These are phyloP conservation scores for Luehdorfia chinensis DNA, from an alignment of 1,140 invertebrate species.

Conservation along the genomic window DNA sequence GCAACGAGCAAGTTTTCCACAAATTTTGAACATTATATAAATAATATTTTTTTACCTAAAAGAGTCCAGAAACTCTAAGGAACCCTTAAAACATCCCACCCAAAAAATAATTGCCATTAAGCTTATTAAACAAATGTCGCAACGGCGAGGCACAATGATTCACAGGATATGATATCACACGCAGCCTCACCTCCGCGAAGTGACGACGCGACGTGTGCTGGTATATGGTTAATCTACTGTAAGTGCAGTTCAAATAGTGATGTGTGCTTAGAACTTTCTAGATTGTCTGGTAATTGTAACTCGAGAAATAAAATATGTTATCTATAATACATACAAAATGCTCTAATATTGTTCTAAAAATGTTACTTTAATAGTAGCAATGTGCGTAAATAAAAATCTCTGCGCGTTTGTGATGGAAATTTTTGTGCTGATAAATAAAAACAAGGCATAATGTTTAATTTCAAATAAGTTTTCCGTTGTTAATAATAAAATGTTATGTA, in stretches of 20 bases:
- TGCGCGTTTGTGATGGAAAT: no score
- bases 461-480: no score
- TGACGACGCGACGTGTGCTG: conserved; percentile 53
- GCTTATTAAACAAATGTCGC: conserved; percentile 55
- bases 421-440: no score
- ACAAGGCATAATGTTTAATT: no score
- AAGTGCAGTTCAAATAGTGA: conserved; percentile 59
- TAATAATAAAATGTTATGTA: no score
- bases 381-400: no score
- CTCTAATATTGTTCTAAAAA: not conserved
- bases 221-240: conserved; percentile 47
- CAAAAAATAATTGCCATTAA: conserved; percentile 55
- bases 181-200: conserved; percentile 35
- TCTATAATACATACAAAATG: not conserved
- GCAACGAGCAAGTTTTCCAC: no score
- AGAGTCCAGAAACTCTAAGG: no score
- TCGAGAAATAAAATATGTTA: no score
- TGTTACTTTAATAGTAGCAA: no score
- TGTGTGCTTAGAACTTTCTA: conserved; percentile 18
- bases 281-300: not conserved
- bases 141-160: conserved; percentile 42
- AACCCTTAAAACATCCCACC: conserved; percentile 20
- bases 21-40: no score
- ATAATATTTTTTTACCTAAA: no score
- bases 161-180: conserved; percentile 70